Evolutionary conservation across 2,888 invertebrate genomes (phyloP).

Genomic region (Plagodis dolabraria): DNA sequence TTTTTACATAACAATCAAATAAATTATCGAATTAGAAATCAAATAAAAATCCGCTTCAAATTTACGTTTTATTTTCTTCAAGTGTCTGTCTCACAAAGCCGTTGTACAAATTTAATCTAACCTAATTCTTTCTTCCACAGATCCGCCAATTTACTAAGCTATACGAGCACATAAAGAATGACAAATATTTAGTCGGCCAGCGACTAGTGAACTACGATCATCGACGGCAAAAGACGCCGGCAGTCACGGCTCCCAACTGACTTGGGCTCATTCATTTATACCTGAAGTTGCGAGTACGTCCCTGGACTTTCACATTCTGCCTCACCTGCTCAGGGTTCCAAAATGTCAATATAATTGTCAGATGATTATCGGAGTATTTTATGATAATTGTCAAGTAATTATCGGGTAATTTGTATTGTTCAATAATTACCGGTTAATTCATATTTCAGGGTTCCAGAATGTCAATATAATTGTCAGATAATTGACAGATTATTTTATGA

Average conservation of each 20-base stretch:
- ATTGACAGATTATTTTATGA: background rate
- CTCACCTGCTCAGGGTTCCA: background rate
- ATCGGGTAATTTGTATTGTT: too few species aligned
- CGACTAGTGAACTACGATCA: slow-evolving; percentile 98
- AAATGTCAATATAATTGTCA: background rate
- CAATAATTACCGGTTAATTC: too few species aligned
- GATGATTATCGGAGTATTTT: background rate
- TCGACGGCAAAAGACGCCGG: slow-evolving; percentile 86
- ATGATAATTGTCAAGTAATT: background rate
- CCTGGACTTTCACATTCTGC: slow-evolving; percentile 1
- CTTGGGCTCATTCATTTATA: slow-evolving; percentile 25
- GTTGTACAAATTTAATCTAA: background rate
- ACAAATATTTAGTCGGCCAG: slow-evolving; percentile 98
- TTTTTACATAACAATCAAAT: too few species aligned
- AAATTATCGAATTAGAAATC: too few species aligned
- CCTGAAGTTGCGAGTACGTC: slow-evolving; percentile 1
- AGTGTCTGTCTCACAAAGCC: too few species aligned
- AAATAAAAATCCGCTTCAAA: too few species aligned
- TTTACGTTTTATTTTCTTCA: background rate
- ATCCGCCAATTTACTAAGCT: slow-evolving; percentile 96
- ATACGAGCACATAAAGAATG: slow-evolving; percentile 99
- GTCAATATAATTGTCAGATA: background rate
- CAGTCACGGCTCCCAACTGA: slow-evolving; percentile 60
- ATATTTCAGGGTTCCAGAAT: background rate
- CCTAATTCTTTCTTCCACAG: slow-evolving; percentile 75